These are phyloP conservation scores for Glaucopsyche alexis DNA, from an alignment of 2,888 invertebrate genomes.

Conservation along the genomic window DNA sequence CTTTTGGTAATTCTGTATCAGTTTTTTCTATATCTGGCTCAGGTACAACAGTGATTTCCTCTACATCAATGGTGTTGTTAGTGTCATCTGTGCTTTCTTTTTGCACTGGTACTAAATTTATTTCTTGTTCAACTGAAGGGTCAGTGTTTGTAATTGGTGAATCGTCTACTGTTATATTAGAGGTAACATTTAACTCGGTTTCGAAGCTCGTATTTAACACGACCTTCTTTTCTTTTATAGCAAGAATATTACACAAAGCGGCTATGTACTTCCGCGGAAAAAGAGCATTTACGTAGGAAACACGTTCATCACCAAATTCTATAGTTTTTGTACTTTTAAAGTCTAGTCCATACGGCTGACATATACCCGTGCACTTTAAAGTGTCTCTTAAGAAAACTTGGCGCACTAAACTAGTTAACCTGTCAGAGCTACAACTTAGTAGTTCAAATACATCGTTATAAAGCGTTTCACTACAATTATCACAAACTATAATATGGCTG, in stretches of 20 bases:
- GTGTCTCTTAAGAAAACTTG: conserved; percentile 81
- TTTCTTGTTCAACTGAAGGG: conserved; percentile 60
- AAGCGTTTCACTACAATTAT: conserved; percentile 85
- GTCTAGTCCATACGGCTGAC: conserved; percentile 82
- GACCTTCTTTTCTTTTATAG: conserved; percentile 83
- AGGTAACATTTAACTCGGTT: conserved; percentile 71
- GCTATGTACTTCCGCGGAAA: conserved; percentile 85
- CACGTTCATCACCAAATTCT: conserved; percentile 70
- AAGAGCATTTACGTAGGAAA: conserved; percentile 81
- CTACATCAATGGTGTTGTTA: conserved; percentile 55
- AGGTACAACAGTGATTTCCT: conserved; percentile 50
- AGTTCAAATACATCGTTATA: conserved; percentile 86
- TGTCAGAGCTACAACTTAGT: conserved; percentile 84
- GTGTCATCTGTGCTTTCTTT: conserved; percentile 57
- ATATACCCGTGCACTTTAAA: conserved; percentile 81
- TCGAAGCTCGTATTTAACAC: conserved; percentile 83
- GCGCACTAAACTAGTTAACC: conserved; percentile 81
- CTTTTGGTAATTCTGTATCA: conserved; percentile 55
- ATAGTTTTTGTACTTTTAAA: conserved; percentile 79
- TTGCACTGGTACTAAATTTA: conserved; percentile 60
- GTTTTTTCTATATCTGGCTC: conserved; percentile 52
- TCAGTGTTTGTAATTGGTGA: conserved; percentile 56
- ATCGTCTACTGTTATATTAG: conserved; percentile 68
- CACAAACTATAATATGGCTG: conserved; percentile 86
- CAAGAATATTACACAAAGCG: conserved; percentile 88